Base-by-base conservation (phyloP, 1,140 invertebrate genomes). In the Armadillidium nasatum region DNA sequence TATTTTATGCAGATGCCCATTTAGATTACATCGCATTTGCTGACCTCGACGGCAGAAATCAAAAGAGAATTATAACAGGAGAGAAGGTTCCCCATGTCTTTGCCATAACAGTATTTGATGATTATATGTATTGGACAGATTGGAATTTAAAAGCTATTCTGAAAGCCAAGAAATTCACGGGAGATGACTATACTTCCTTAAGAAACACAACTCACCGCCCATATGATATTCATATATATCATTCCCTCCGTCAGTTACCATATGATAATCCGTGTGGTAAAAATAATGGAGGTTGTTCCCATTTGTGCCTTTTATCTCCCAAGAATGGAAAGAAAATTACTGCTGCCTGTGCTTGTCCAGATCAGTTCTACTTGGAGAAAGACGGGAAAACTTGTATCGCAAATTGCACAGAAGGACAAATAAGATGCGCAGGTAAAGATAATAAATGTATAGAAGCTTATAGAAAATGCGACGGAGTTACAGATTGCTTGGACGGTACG, bases 1-100 rank as follows among this genome's bases (percentile, higher is more conserved):
- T 98, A 19, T 98, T 94, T 86, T 99, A 94, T 92, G 97, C 96
- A 0, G 97, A 99, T 85, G 97, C 97, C 80, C 97, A 99, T 88
- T 87, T 99, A 33, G 96, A 99, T 85, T 97, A 97, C 81, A 97
- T 99, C 44, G 97, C 96, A 23, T 98, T 90, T 74, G 89, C 92
- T 6, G 94, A 97, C 86, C 88, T 98, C 60, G 94, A 97, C 85
- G 95, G 95, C 4, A 89, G 89, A 73, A 90, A 94, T 83, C 87
- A 93, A 4, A 92, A 95, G 75, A 88, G 92, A 72, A 92, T 96
- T 0, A 82, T 96, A 3, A 91, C 90, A 0, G 94, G 94, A 0
- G 83, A 87, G 7, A 79, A 89, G 67, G 95, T 97, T 4, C 94
- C 95, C 0, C 96, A 98, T 82, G 94, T 97, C 0, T 98, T 98